Evolutionary conservation across 2,888 invertebrate genomes (phyloP), one percentile per base, ranked within the genome.

Genomic region (Sussaba pulchella): DNA sequence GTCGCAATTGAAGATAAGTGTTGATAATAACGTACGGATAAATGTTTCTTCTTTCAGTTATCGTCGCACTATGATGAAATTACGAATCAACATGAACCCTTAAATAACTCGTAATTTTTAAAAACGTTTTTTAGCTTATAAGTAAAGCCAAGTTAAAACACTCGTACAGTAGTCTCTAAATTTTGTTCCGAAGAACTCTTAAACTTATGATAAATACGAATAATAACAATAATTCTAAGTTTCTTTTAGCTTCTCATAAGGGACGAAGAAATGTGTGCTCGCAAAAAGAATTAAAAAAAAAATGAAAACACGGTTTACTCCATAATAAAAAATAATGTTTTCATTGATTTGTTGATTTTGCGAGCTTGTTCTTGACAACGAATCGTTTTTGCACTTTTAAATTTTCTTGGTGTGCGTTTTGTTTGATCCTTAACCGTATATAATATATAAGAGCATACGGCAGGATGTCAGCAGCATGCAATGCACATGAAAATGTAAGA

Each of bases 391-490:
- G 10, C 12, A 31, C 1, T 36, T 69, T 57, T 10, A 57, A 26
- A 36, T 76, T 76, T 61, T 76, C 69, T 50, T 76, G 76, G 41
- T 76, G 69, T 4, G 69, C 47, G 24, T 36, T 31, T 47, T 76
- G 76, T 26, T 54, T 45, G 61, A 76, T 76, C 39, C 76, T 39
- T n/a, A 76, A 36, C n/a, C 76, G 47, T 9, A 76, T 24, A 24
- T 76, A 76, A 61, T 76, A 76, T 14, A 70, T 10, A 3, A 76
- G 50, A 2, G 61, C 4, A 19, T 61, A 70, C 4, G 70, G 61
- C 36, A 76, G 61, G 6, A 76, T 76, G 8, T 70, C 17, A 3
- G 76, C 47, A n/a, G 76, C 76, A 31, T 76, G 76, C 5, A 41
- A 1, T 26, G 17, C 21, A 26, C 70, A 76, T 5, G 76, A 70